Conservation (phyloP, 2,888 invertebrate species). For the Torymus auratus region DNA sequence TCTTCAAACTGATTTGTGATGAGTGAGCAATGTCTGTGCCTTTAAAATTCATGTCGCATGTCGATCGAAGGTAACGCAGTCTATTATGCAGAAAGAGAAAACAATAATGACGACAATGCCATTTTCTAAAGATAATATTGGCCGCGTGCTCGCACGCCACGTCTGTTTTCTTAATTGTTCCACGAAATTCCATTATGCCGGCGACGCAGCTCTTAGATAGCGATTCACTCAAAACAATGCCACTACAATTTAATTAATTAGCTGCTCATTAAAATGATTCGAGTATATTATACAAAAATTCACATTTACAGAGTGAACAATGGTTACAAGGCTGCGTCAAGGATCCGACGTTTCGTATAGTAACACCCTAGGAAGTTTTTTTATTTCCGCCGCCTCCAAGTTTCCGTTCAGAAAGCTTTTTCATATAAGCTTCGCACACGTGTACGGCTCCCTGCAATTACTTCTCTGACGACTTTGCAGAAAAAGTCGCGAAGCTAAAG, state of each 20-base stretch:
- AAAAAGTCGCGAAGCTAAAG: slow-evolving; percentile 9
- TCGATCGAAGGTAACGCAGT: slow-evolving; percentile 18
- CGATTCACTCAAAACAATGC: no score
- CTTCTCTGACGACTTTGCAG: slow-evolving; percentile 4
- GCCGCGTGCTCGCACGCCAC: background rate
- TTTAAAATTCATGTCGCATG: slow-evolving; percentile 9
- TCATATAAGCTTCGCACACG: no score
- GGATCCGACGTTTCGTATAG: background rate
- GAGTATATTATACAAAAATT: no score
- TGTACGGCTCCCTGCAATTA: no score
- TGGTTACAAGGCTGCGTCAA: slow-evolving; percentile 22
- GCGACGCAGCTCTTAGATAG: background rate
- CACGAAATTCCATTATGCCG: slow-evolving; percentile 21
- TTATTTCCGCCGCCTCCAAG: no score
- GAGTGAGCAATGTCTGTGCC: background rate
- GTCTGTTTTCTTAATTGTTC: slow-evolving; percentile 23
- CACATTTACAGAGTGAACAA: background rate
- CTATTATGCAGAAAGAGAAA: slow-evolving; percentile 33
- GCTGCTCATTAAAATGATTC: no score
- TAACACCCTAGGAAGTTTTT: no score
- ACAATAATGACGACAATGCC: slow-evolving; percentile 25
- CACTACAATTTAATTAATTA: no score
- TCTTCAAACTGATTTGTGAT: no score
- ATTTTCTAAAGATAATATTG: slow-evolving; percentile 31
- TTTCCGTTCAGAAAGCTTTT: no score